Evolutionary conservation across 2,113 vertebrate species (phyloP), one percentile per base, ranked within the genome.

Genomic region (Rousettus leschenaultii): DNA sequence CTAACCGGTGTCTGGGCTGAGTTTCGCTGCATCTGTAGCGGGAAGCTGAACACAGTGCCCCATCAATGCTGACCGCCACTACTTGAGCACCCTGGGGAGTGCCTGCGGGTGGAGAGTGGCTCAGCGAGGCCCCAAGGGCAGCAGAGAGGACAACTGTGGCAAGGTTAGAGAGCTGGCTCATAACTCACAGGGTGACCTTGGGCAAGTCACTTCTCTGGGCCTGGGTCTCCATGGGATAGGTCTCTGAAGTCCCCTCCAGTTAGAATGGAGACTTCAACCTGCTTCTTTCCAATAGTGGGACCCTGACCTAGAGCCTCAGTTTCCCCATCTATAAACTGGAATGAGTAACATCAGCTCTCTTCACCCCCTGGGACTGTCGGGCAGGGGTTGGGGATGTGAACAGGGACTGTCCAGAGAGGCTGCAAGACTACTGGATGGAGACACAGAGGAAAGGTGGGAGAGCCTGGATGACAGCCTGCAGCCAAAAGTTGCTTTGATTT

Each of bases 381-480:
- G n/a, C 26, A 38, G 78, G 35, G 22, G 10, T 2, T 0, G 12
- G 53, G 14, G 7, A 33, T 0, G 0, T 12, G 28, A 4, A 16
- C 48, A 65, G 57, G 40, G 6, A 51, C 15, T 68, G 38, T 51
- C 7, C 5, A 51, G 66, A 26, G 24, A 8, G 61, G 10, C 38
- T 7, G 1, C 8, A 16, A 5, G 10, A 8, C 55, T 13, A 0
- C 16, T 28, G 57, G 61, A 24, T 15, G 12, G 45, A 70, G 63
- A 68, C 61, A 24, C 28, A 75, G 38, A 28, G 65, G 38, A 13
- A 6, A 22, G 35, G 30, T 6, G 1, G 45, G 19, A 45, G 61
- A 77, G 40, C 43, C 14, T 22, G 6, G 55, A 2, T 0, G 0
- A 43, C 30, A 79, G 15, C 75, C 38, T 51, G 40, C 24, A 53